Evolutionary conservation across 2,888 invertebrate species (phyloP), one percentile per base, ranked within the genome.

Genomic region (Zygogramma bicolorata): DNA sequence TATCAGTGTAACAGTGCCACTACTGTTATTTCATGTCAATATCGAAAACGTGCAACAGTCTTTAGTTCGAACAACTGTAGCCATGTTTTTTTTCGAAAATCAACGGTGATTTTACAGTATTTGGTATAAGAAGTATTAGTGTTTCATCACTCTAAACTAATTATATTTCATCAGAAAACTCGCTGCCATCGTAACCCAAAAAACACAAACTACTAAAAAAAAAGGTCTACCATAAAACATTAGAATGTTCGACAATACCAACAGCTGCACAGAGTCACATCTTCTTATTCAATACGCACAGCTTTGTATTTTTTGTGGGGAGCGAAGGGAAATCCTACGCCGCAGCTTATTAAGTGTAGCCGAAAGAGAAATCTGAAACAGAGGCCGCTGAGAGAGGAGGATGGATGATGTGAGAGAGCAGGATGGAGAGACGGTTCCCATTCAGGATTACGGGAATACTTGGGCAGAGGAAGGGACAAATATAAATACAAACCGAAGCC

Each of bases 401-500:
- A 53, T n/a, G 53, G 8, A 38, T 8, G 27, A 27, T 10, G 4
- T 13, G 18, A 13, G 25, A 53, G 25, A 53, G 53, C 22, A n/a
- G 27, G 22, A 53, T 27, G n/a, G 22, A 53, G 53, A 13, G 53
- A 0, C 6, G 46, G 29, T 46, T 62, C 10, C 62, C 62, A 62
- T 62, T 63, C 63, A 63, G 63, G 31, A 63, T 46, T 46, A 63
- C 63, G 63, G 49, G 63, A 63, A 27, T 10, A 1, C 15, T 15
- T 31, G 46, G 20, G 18, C 15, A 49, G 31, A 70, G 67, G 75
- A 71, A 74, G 74, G 75, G 78, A 74, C 72, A 69, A 75, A 75
- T 25, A 75, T 75, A 76, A 78, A 78, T 75, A 78, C 74, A 71
- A 77, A 73, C 65, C 70, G 70, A 53, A 62, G 75, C 75, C 76